phyloP scores from a whole-genome alignment of 2,797 vertebrate species.

The Rhinoraja longicauda region DNA sequence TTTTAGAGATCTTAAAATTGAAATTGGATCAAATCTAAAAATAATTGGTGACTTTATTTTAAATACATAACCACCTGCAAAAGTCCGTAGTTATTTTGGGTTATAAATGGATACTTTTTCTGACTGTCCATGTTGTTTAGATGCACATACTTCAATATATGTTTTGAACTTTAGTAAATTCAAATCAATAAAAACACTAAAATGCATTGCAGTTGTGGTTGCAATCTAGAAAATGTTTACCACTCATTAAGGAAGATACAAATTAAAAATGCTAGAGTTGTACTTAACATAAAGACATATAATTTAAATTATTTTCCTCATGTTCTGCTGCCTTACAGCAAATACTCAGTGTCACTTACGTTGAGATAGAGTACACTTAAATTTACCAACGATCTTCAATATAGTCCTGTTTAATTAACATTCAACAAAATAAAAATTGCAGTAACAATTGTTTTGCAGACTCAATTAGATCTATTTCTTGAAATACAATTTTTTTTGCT shows the following conservation, averaged over 20 bases:
- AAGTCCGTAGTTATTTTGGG: not conserved
- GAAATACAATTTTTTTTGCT: not conserved
- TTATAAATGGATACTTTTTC: not conserved
- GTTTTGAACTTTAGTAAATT: not conserved
- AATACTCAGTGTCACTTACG: not conserved
- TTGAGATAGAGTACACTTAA: not conserved
- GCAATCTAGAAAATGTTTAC: not conserved
- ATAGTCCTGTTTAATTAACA: not conserved
- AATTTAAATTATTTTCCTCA: not conserved
- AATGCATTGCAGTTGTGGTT: not conserved
- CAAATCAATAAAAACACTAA: not conserved
- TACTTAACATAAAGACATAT: not conserved
- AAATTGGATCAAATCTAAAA: not conserved
- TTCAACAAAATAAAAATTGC: not conserved
- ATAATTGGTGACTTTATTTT: not conserved
- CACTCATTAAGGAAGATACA: not conserved
- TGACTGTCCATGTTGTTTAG: not conserved
- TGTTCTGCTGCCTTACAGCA: not conserved
- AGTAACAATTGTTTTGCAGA: not conserved
- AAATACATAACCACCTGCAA: not conserved
- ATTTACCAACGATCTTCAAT: not conserved
- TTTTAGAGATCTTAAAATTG: not conserved
- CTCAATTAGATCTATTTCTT: slow-evolving; percentile 11
- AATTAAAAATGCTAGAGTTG: not conserved
- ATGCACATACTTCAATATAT: not conserved